Evolutionary conservation across 2,888 invertebrate species (phyloP).

Genomic region (Scrobipalpa costella): DNA sequence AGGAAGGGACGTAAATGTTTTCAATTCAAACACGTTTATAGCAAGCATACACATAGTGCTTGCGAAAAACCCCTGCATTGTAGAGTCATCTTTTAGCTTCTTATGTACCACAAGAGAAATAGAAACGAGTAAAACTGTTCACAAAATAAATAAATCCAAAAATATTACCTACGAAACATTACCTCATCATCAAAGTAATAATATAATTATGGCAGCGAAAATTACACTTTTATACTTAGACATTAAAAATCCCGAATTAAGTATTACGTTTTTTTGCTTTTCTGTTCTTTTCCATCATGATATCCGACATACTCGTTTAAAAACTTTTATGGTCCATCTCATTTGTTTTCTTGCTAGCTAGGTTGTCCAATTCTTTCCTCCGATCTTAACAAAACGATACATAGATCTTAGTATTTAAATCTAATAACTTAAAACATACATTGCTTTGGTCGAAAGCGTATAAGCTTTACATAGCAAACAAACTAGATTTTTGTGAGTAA

Average conservation of each 20-base stretch:
- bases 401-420: conserved; percentile 23
- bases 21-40: background rate
- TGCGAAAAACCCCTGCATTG: background rate
- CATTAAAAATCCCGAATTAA: background rate
- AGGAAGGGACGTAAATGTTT: background rate
- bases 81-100: background rate
- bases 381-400: background rate
- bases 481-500: conserved; percentile 30
- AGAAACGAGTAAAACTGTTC: conserved; percentile 40
- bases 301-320: background rate
- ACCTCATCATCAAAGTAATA: conserved; percentile 30
- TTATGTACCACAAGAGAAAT: background rate
- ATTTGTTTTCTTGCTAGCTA: conserved; percentile 9
- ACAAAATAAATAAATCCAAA: conserved; percentile 36
- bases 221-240: conserved; percentile 30
- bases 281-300: background rate
- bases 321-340: background rate
- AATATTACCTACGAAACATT: conserved; percentile 28
- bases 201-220: conserved; percentile 50
- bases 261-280: background rate
- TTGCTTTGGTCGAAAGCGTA: conserved; percentile 66
- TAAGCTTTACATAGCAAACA: conserved; percentile 41
- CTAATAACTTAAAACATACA: conserved; percentile 52
- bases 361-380: background rate
- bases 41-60: background rate